Evolutionary conservation across 2,113 vertebrate species (phyloP), one percentile per base, ranked within the genome.

Genomic region (Ornithorhynchus anatinus): DNA sequence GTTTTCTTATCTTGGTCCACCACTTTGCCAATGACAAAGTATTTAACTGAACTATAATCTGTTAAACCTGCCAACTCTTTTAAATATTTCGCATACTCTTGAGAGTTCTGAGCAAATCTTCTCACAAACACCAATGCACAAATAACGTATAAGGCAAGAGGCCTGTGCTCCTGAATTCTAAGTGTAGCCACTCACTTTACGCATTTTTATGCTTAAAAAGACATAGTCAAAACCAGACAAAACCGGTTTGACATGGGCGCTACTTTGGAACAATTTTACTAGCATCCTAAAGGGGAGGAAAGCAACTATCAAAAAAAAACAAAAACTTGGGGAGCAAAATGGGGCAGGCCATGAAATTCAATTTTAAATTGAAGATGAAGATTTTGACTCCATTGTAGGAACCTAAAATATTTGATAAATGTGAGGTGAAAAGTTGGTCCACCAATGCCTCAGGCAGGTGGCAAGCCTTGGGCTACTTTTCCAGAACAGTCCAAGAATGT

Each of bases 1-100:
- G n/a, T n/a, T n/a, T n/a, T n/a, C n/a, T n/a, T n/a, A n/a, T n/a
- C n/a, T n/a, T n/a, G n/a, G n/a, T n/a, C n/a, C n/a, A n/a, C n/a
- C n/a, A n/a, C n/a, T n/a, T n/a, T n/a, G n/a, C n/a, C n/a, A 17
- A 12, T 47, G 12, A 44, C 52, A 69, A 7, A 57, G n/a, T n/a
- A 70, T 69, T 58, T 61, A 61, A 66, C 33, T 50, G 42, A 25
- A 62, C 42, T 31, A 60, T 11, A 77, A 70, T 57, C 52, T 63
- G 44, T 35, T 43, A 53, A 67, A 35, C 45, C 53, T 50, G 25
- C 38, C 12, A 67, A 68, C 14, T 63, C 57, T 50, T 42, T 11
- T 67, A 57, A 52, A 20, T 54, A 44, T 29, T 65, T 56, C 31
- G 47, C 2, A 22, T 17, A 64, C 15, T 22, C 40, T 69, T 64